Base-by-base conservation (phyloP, 2,888 invertebrate genomes). In the Erebia epiphron region DNA sequence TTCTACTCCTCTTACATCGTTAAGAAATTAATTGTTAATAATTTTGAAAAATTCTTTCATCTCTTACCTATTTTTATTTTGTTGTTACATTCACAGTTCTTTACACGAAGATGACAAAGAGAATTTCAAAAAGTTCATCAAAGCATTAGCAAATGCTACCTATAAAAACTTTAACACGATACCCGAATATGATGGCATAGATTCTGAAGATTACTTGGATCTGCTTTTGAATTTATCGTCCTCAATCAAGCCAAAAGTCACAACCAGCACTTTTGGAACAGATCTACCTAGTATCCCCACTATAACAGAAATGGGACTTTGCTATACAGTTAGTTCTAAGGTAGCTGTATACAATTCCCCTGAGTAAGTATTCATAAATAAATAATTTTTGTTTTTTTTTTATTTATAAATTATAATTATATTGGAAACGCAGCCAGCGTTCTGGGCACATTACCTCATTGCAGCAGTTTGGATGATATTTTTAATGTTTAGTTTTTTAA, bases 291-390 rank as follows among this genome's bases (percentile, higher is more conserved):
- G 96, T 16, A 89, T 94, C 56, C 94, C 94, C 11, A 95, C 95
- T 0, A 84, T 96, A 11, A 95, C 96, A 0, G 96, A 96, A 83
- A 94, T 95, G 91, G 96, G 96, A 1, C 83, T 96, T 69, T 96
- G 96, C 77, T 95, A 95, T 82, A 91, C 95, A 21, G 94, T 95
- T 63, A 96, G 96, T 81, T 96, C 96, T 0, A 89, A 94, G 77
- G 92, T 95, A 50, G 95, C 96, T 1, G 83, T 94, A 13, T 95
- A 95, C 79, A 95, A 94, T 81, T 94, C 94, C 11, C 94, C 94
- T 1, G 78, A 82, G 95, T 95, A 84, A 92, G 94, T 87, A 67
- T 26, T 58, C 11, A 18, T 18, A 18, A 54, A 18, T 11, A 11
- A 54, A 10, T 54, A 18, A 0, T 18, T 54, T 18, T 43, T 35